Evolutionary conservation across 2,888 invertebrate genomes (phyloP).

Genomic region (Aporophyla lueneburgensis): DNA sequence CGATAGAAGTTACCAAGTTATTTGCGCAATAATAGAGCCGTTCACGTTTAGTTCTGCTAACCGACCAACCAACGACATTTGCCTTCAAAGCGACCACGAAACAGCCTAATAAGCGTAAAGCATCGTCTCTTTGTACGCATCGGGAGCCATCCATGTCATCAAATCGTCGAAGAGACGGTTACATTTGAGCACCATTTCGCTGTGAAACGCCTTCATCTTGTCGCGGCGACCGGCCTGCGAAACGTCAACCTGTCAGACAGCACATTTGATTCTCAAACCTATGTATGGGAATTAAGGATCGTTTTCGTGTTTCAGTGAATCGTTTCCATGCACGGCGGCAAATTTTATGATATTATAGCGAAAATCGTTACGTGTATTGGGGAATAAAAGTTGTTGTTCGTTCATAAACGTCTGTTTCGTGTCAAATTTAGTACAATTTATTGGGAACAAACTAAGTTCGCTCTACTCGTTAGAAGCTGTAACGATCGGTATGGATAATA

Average conservation of each 20-base stretch:
- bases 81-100: slow-evolving; percentile 33
- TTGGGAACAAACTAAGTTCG: slow-evolving; percentile 60
- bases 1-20: slow-evolving; percentile 12
- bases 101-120: slow-evolving; percentile 43
- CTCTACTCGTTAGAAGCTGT: slow-evolving; percentile 42
- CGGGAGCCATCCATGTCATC: slow-evolving; percentile 57
- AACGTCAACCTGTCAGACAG: slow-evolving; percentile 25
- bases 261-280: slow-evolving; percentile 28
- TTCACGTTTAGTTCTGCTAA: slow-evolving; percentile 22
- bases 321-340: slow-evolving; percentile 44
- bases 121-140: slow-evolving; percentile 40
- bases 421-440: slow-evolving; percentile 68
- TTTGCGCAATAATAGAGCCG: slow-evolving; percentile 28
- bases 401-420: slow-evolving; percentile 69
- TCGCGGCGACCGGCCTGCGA: slow-evolving; percentile 43
- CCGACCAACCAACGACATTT: background rate
- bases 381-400: slow-evolving; percentile 70
- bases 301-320: slow-evolving; percentile 23
- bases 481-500: slow-evolving; percentile 46
- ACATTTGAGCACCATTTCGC: slow-evolving; percentile 61
- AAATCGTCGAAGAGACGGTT: slow-evolving; percentile 56
- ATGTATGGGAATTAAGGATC: background rate
- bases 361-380: slow-evolving; percentile 69
- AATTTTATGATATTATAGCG: slow-evolving; percentile 68
- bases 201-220: slow-evolving; percentile 67